These are phyloP conservation scores for Hydrotaea cyrtoneurina DNA, from an alignment of 2,888 invertebrate species.

Conservation along the genomic window DNA sequence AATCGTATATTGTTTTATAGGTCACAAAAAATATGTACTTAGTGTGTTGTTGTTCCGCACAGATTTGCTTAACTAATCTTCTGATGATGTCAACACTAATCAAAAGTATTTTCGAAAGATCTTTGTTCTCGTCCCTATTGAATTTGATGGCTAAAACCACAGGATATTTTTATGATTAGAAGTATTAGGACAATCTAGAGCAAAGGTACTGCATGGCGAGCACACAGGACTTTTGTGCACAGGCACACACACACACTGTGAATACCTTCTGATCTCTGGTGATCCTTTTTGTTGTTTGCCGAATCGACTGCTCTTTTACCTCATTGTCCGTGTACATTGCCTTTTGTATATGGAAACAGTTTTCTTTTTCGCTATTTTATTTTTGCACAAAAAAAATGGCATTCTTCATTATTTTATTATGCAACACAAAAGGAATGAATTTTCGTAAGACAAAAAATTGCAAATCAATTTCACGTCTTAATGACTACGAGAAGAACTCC, in stretches of 20 bases:
- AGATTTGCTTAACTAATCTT: conserved; percentile 60
- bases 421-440: conserved; percentile 42
- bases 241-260: not conserved
- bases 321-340: conserved; percentile 50
- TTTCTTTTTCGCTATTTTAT: conserved; percentile 25
- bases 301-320: conserved; percentile 63
- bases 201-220: conserved; percentile 44
- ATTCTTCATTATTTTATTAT: conserved; percentile 51
- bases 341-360: not conserved
- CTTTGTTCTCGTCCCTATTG: conserved; percentile 25
- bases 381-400: conserved; percentile 33
- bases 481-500: conserved; percentile 64
- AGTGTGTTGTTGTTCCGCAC: conserved; percentile 5
- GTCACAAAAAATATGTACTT: not conserved
- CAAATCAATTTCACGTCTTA: conserved; percentile 77
- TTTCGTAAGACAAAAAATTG: not conserved
- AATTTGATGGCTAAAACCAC: conserved; percentile 55
- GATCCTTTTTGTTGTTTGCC: conserved; percentile 42
- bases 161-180: conserved; percentile 63
- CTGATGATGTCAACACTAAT: conserved; percentile 69
- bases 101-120: conserved; percentile 44
- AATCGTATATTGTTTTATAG: conserved; percentile 24
- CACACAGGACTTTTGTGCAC: conserved; percentile 35
- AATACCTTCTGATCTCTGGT: not conserved
- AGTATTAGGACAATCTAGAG: conserved; percentile 52